phyloP scores from a whole-genome alignment of 2,888 invertebrate species.

The Patella depressa region DNA sequence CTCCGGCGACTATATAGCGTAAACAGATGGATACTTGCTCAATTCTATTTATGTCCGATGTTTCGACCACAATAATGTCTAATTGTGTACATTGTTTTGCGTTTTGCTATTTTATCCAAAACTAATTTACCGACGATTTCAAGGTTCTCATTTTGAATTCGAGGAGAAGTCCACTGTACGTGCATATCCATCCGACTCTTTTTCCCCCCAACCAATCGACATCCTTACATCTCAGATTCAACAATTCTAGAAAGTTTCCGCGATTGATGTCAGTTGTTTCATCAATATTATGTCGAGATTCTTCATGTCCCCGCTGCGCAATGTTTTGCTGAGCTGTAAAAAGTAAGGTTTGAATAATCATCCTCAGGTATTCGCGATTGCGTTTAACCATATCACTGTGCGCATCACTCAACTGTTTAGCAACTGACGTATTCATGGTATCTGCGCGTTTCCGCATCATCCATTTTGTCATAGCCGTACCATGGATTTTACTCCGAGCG shows the following conservation, averaged over 20 bases:
- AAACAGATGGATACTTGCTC: constrained; percentile 10
- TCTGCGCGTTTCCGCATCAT: not conserved
- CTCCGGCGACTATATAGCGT: not conserved
- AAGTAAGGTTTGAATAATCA: not conserved
- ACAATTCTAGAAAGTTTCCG: constrained; percentile 13
- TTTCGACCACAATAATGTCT: not conserved
- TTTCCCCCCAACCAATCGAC: not conserved
- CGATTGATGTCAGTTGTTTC: not conserved
- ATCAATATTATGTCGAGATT: not conserved
- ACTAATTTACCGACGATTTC: not conserved
- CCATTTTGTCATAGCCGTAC: not conserved
- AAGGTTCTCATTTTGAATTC: not conserved
- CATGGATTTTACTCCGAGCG: not conserved
- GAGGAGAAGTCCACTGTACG: constrained; percentile 1
- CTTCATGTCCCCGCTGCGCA: constrained; percentile 8
- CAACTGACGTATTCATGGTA: not conserved
- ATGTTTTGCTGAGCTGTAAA: constrained; percentile 9
- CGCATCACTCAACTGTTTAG: not conserved
- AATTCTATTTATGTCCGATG: not conserved
- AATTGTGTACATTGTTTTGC: not conserved
- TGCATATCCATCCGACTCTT: not conserved
- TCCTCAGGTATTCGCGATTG: constrained; percentile 10
- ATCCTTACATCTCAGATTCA: constrained; percentile 2
- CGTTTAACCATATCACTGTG: not conserved
- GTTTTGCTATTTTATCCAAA: not conserved